Base-by-base conservation (phyloP, 2,113 vertebrate species). In the Amphiprion ocellaris region DNA sequence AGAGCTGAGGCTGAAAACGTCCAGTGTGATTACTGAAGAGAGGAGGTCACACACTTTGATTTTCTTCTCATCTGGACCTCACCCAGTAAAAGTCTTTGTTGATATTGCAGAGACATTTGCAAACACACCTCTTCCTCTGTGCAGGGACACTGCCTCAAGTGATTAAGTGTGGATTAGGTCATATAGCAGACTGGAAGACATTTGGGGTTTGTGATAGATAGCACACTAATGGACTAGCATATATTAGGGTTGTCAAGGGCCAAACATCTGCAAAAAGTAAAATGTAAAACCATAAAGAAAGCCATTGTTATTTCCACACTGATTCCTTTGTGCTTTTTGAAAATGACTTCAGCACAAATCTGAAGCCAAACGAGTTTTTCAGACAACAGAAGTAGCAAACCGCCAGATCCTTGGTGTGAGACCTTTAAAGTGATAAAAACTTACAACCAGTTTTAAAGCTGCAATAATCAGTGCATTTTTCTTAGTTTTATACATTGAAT, bases 91-190 rank as follows among this genome's bases (percentile, higher is more conserved):
- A 60, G 17, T 53, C 37, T 60, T 39, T 83, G 83, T 85, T 87
- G 30, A 74, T 58, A 53, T 21, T 70, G 65, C 58, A 49, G 63
- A 61, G 30, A 72, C 54, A 49, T 63, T 70, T 54, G 47, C 26
- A 72, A 74, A 77, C 17, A 33, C 24, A 30, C 67, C 15, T 58
- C 60, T 67, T 76, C 60, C 52, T 30, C 37, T 3, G 60, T 64
- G 49, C 47, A 24, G 61, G 14, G 61, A 19, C 62, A 81, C 65
- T 84, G 82, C 81, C 77, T 41, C 16, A 52, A 30, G 55, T 84
- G 64, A 85, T 79, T 39, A 60, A 77, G 61, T 53, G 79, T 47
- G 64, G 67, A 70, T 58, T 74, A 3, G 73, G 66, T 83, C 69
- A 81, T 21, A 4, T 19, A 21, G 44, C 39, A 39, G 56, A 12